phyloP scores from a whole-genome alignment of 2,797 vertebrate genomes.

The Trematomus bernacchii region DNA sequence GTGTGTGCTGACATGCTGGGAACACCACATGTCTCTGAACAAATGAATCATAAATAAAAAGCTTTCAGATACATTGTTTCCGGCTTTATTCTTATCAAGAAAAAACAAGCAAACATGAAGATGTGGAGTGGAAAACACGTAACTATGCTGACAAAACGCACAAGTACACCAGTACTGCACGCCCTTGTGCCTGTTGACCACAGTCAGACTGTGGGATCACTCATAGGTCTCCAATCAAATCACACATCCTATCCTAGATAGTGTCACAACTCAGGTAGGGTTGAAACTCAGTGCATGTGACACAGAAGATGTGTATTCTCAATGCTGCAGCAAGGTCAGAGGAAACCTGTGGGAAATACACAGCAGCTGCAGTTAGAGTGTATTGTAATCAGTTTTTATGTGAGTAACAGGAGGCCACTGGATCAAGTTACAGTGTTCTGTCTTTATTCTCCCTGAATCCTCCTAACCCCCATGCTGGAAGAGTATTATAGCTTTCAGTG shows the following conservation, averaged over 20 bases:
- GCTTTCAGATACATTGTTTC: neutral
- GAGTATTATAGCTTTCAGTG: neutral
- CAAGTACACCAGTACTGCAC: conserved; percentile 12
- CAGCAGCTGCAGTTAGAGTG: conserved; percentile 24
- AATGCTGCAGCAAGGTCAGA: conserved; percentile 8
- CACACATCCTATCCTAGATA: neutral
- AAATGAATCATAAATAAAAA: conserved; percentile 1
- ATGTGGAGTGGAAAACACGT: conserved; percentile 5
- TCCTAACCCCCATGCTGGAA: conserved; percentile 24
- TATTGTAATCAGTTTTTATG: conserved; percentile 24
- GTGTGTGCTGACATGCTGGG: neutral
- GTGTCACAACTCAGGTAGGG: neutral
- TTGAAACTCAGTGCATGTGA: neutral
- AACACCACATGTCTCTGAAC: neutral
- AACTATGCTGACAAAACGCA: conserved; percentile 1
- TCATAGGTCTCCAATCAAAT: neutral
- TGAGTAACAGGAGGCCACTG: conserved; percentile 23
- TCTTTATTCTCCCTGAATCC: conserved; percentile 17
- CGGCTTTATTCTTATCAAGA: neutral
- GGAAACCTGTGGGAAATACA: conserved; percentile 45
- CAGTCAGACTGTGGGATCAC: neutral
- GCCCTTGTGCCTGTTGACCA: conserved; percentile 19
- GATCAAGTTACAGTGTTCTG: conserved; percentile 31
- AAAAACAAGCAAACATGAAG: conserved; percentile 14
- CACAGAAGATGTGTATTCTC: conserved; percentile 28